Conservation (phyloP, 2,113 vertebrate species). For the Riparia riparia region DNA sequence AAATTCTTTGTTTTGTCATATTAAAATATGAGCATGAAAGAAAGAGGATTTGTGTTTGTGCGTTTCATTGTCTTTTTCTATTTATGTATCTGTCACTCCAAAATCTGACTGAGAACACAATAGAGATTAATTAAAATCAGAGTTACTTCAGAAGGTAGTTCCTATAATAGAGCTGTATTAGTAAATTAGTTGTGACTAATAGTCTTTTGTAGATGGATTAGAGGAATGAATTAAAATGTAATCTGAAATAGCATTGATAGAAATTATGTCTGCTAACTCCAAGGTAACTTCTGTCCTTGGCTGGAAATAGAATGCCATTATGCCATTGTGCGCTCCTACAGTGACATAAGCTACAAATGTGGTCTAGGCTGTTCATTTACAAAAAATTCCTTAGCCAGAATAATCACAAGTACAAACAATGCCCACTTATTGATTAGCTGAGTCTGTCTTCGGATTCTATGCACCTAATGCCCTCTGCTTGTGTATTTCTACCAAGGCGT, state of each 20-base stretch:
- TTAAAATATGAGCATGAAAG: slow-evolving; percentile 43
- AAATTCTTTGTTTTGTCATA: slow-evolving; percentile 35
- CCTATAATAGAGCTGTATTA: slow-evolving; percentile 72
- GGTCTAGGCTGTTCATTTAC: not conserved
- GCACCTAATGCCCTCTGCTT: not conserved
- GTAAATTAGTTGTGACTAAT: slow-evolving; percentile 78
- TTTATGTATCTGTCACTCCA: slow-evolving; percentile 71
- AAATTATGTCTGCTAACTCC: slow-evolving; percentile 56
- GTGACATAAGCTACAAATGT: not conserved
- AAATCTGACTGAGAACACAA: slow-evolving; percentile 70
- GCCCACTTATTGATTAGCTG: not conserved
- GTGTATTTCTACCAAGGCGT: not conserved
- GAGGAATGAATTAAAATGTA: slow-evolving; percentile 76
- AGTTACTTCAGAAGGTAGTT: slow-evolving; percentile 76
- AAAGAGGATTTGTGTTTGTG: slow-evolving; percentile 48
- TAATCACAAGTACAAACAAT: slow-evolving; percentile 16
- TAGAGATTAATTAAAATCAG: slow-evolving; percentile 79
- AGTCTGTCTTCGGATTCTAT: not conserved
- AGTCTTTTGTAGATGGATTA: slow-evolving; percentile 78
- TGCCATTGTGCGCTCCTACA: not conserved
- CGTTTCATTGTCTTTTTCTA: slow-evolving; percentile 74
- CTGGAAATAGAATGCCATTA: slow-evolving; percentile 10
- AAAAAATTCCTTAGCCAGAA: slow-evolving; percentile 32
- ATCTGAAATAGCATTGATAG: slow-evolving; percentile 68
- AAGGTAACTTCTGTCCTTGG: slow-evolving; percentile 50